These are phyloP conservation scores for Kryphioiulus occultus DNA, from an alignment of 2,888 invertebrate genomes.

Conservation along the genomic window DNA sequence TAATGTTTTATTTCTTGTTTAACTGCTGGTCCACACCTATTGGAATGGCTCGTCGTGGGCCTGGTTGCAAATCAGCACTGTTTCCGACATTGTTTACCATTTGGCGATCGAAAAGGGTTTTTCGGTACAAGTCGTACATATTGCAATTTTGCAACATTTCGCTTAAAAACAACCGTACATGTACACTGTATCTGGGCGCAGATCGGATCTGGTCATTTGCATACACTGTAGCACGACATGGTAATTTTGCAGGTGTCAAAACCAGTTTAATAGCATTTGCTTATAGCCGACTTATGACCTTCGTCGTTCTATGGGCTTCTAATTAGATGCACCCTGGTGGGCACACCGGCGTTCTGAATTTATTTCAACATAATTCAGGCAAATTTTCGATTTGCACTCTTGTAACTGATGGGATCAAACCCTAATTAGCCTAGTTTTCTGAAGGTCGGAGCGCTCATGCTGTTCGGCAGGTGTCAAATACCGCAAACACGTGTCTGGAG, in stretches of 20 bases:
- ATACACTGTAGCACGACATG: not conserved
- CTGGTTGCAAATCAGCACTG: not conserved
- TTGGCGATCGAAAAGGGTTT: not conserved
- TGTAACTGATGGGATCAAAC: slow-evolving; percentile 5
- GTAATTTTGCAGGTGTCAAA: not conserved
- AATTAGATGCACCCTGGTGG: not conserved
- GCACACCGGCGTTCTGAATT: not conserved
- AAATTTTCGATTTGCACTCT: not conserved
- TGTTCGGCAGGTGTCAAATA: not conserved
- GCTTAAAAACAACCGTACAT: not conserved
- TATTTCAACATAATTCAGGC: not conserved
- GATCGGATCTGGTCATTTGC: not conserved
- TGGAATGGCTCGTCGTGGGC: not conserved
- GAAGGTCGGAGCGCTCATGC: not conserved
- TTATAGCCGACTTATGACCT: not conserved
- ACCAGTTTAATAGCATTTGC: not conserved
- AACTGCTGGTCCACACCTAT: not conserved
- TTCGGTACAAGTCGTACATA: not conserved
- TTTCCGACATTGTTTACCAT: not conserved
- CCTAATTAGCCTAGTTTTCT: not conserved
- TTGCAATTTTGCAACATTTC: not conserved
- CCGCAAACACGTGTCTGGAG: not conserved
- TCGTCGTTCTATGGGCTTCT: not conserved
- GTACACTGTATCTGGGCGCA: not conserved
- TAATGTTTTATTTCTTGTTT: not conserved